Percentiles rank a stretch among this genome's conserved stretches.
phyloP scores from a whole-genome alignment of 2,888 invertebrate species.

The Yponomeuta malinellus region DNA sequence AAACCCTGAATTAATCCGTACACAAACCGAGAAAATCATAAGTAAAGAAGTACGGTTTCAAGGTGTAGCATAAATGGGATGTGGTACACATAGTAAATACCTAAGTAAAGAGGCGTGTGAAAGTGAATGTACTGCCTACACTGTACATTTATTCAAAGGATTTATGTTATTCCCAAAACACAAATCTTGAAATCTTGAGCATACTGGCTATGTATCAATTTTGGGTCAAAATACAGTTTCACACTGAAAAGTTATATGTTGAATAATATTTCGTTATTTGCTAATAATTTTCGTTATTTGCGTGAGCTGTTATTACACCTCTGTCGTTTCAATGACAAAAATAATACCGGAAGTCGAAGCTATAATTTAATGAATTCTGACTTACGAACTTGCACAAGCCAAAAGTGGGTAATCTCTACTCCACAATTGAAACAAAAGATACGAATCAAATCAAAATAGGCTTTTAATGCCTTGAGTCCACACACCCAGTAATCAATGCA shows the following conservation, averaged over 20 bases:
- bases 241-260: too few species aligned
- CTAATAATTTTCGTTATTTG: too few species aligned
- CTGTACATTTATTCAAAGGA: neutral
- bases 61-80: neutral
- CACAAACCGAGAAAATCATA: too few species aligned
- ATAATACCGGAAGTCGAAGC: neutral
- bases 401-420: neutral
- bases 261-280: too few species aligned
- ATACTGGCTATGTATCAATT: too few species aligned
- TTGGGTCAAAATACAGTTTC: too few species aligned
- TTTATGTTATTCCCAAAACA: neutral
- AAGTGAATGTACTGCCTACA: neutral
- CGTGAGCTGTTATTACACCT: too few species aligned
- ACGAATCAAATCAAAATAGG: neutral
- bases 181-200: too few species aligned
- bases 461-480: conserved; percentile 1
- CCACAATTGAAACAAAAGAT: neutral
- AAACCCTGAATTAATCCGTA: too few species aligned
- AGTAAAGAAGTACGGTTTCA: too few species aligned
- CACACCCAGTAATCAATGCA: conserved; percentile 4
- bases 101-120: neutral
- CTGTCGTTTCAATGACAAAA: too few species aligned
- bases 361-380: neutral
- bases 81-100: neutral
- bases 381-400: neutral